Base-by-base conservation (phyloP, 2,888 invertebrate species). In the Pseudanteris insignis region DNA sequence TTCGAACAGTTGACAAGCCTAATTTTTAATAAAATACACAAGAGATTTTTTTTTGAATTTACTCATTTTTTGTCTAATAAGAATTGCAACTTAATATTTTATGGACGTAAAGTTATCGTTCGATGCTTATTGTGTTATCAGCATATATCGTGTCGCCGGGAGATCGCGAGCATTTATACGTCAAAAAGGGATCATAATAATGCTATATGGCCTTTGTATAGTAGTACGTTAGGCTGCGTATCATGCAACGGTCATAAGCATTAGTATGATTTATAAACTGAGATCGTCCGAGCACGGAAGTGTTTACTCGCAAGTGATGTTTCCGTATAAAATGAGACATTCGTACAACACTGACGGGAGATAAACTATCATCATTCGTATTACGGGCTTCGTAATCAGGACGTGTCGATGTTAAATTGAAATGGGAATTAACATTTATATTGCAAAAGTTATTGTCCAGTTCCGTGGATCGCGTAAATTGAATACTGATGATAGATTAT, bases 251-350 rank as follows among this genome's bases (percentile, higher is more conserved):
- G 26, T 59, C 44, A 38, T 43, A 40, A 29, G 34, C 58, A 46
- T 51, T 51, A 43, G 32, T 43, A 46, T 59, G 58, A 59, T 51
- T 59, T 51, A 59, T 46, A 29, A 44, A 6, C 28, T 34, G 21
- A 34, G 14, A 59, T 38, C 50, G 32, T 38, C 34, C 38, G 26
- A 46, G 44, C 33, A 40, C 46, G 50, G 38, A 55, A 47, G 28
- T 40, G 47, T 55, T 40, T 47, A 37, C 51, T 40, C 30, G 8
- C 30, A 48, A 57, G 32, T 41, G 41, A 57, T 57, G 48, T 47
- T 57, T 37, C 41, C 29, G 36, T 37, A 41, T 26, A 13, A 57
- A 48, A 57, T 43, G 41, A 48, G 47, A 47, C 48, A 37, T 48
- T 57, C 41, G 43, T 48, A 29, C 37, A 51, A 32, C 26, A 7